Evolutionary conservation across 2,113 vertebrate genomes (phyloP), one percentile per base, ranked within the genome.

Genomic region (Pomatorhinus ruficollis): DNA sequence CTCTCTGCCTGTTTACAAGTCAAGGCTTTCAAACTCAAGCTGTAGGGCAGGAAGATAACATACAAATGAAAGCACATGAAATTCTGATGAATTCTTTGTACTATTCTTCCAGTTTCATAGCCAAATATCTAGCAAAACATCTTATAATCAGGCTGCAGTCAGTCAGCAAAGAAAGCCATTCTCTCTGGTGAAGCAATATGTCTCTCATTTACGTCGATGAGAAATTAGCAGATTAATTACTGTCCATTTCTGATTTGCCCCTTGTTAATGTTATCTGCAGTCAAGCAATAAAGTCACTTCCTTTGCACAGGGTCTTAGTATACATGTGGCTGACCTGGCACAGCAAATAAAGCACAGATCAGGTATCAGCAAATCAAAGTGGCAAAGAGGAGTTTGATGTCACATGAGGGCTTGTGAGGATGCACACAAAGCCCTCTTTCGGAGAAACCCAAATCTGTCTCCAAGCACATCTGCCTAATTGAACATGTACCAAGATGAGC

Each of bases 211-310:
- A 12, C 17, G 8, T 42, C 27, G 61, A 91, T 53, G 63, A 79
- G 61, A 87, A 87, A 87, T 81, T 20, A 92, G 66, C 53, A 79
- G 70, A 65, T 54, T 83, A 74, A 94, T 95, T 95, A 82, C 56
- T 1, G 4, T 89, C 64, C n/a, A 27, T 30, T 35, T 30, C 85
- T 97, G 81, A 95, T 95, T 91, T 82, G 40, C 47, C 57, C 81
- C 63, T 82, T 70, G 64, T 80, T 87, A 75, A 65, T 39, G 8
- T 61, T 90, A 93, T 85, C 91, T 88, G 84, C 50, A 91, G 39
- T 82, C 75, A 60, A 78, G 50, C 68, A 89, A 89, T 69, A 81
- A 81, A 79, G 27, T 54, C 21, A 35, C n/a, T 74, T 86, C 83
- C 66, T 82, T 81, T 8, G 6, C 57, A 78, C 21, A 54, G 53